Evolutionary conservation across 2,113 vertebrate genomes (phyloP), one percentile per base, ranked within the genome.

Genomic region (Ariopsis seemanni): DNA sequence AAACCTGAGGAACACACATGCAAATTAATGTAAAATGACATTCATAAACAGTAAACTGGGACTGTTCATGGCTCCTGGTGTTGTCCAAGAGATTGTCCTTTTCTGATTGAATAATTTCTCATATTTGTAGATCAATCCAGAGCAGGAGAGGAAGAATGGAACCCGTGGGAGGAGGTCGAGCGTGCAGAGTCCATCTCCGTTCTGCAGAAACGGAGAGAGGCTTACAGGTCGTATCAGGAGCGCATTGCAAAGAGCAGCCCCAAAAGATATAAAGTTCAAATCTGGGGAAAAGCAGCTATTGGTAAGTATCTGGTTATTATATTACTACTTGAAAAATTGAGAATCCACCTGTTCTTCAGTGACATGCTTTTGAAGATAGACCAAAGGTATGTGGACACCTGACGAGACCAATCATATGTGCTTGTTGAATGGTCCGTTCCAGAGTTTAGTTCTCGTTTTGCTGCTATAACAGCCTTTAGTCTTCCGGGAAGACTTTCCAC

Each of bases 211-310:
- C 93, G 95, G 8, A 96, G 96, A 93, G 94, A 94, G 62, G 92
- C 91, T 57, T 95, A 96, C 91, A 96, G 96, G 20, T 90, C 94
- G 55, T 88, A 97, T 80, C 92, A 95, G 91, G 91, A 90, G 74
- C 93, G 83, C 42, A 93, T 95, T 50, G 91, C 95, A 78, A 95
- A 91, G 15, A 93, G 94, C 89, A 95, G 94, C 89, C 94, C 95
- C 71, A 93, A 93, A 92, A 94, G 93, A 82, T 91, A 96, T 78
- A 96, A 78, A 88, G 95, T 99, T 27, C 98, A 99, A 89, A 97
- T 99, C 5, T 99, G 97, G 98, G 96, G 98, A 10, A 99, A 99
- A 96, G 98, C 98, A 90, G 98, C 98, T 65, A 96, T 99, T 90
- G 98, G 98, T 98, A 91, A 95, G 96, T 74, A 8, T 2, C 60